Evolutionary conservation across 2,797 vertebrate genomes (phyloP), one percentile per base, ranked within the genome.

Genomic region (Eulemur coronatus): DNA sequence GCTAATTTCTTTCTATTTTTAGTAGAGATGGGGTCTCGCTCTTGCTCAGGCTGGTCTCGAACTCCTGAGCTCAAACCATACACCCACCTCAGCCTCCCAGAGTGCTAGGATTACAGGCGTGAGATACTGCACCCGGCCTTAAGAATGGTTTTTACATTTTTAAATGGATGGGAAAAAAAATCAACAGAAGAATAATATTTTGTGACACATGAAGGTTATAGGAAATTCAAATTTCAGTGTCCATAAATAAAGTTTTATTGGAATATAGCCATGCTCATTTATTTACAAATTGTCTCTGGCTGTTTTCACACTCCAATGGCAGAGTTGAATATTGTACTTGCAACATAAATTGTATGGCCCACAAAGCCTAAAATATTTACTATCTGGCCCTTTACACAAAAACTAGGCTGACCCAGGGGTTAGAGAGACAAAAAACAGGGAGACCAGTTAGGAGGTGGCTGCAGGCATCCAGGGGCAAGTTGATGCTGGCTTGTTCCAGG

Each of bases 181-280:
- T 59, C n/a, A 59, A 80, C 92, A 85, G 57, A 90, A 89, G 7
- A 65, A 33, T 33, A 87, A 33, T 28, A 59, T 12, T 82, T 61
- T 55, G 5, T 67, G 55, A 33, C 55, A 33, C 1, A 0, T 12
- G 61, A 70, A 73, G 55, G 18, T 89, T 73, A 55, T 7, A 89
- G 67, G 26, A 67, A 79, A 82, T 75, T 69, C 43, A 89, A 63
- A 70, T 94, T 30, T 80, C 61, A 55, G 14, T 75, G 52, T 87
- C 52, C 11, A 33, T 70, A 81, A 41, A 35, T 93, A 92, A 94
- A 91, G 57, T 92, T 92, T 79, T 73, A 55, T 26, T 70, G n/a
- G 86, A 79, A 91, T 57, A 84, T 13, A 92, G 75, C 43, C 70
- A 59, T 0, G 1, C 11, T 57, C 13, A 52, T 72, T 78, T 28